phyloP scores from a whole-genome alignment of 2,888 invertebrate species.

The Epinotia nisella region DNA sequence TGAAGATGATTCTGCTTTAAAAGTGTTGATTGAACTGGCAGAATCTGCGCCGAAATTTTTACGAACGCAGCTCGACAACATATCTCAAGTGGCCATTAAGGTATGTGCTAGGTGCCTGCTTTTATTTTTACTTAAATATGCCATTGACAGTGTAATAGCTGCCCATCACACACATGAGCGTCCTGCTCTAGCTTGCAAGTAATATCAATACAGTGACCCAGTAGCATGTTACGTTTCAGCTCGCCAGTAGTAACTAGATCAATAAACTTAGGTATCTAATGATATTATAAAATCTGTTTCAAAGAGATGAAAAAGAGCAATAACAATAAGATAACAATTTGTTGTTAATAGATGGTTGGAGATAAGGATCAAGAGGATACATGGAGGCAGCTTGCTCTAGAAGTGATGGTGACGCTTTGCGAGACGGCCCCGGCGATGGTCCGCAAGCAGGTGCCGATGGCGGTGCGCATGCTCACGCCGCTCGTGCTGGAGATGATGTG shows the following conservation, averaged over 20 bases:
- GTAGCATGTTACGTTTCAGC: too few relatives aligned
- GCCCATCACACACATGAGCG: too few relatives aligned
- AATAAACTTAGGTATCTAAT: too few relatives aligned
- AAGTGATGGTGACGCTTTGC: conserved; percentile 93
- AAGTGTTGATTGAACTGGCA: conserved; percentile 96
- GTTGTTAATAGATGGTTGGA: conserved; percentile 84
- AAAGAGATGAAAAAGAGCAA: neutral
- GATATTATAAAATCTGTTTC: too few relatives aligned
- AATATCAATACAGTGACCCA: too few relatives aligned
- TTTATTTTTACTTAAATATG: neutral
- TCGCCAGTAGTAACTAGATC: too few relatives aligned
- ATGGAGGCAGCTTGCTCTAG: conserved; percentile 95
- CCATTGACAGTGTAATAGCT: neutral
- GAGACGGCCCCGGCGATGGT: conserved; percentile 99
- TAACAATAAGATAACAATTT: neutral
- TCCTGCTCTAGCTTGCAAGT: too few relatives aligned
- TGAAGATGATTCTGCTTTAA: conserved; percentile 95
- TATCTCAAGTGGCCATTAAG: conserved; percentile 96
- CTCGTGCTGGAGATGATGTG: conserved; percentile 97
- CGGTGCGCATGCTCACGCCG: conserved; percentile 91
- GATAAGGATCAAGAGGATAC: conserved; percentile 90
- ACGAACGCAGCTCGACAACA: conserved; percentile 92
- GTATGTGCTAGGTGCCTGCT: conserved; percentile 63
- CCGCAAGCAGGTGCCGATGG: conserved; percentile 94
- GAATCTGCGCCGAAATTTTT: conserved; percentile 97